Evolutionary conservation across 2,888 invertebrate species (phyloP).

Genomic region (Luffia ferchaultella): DNA sequence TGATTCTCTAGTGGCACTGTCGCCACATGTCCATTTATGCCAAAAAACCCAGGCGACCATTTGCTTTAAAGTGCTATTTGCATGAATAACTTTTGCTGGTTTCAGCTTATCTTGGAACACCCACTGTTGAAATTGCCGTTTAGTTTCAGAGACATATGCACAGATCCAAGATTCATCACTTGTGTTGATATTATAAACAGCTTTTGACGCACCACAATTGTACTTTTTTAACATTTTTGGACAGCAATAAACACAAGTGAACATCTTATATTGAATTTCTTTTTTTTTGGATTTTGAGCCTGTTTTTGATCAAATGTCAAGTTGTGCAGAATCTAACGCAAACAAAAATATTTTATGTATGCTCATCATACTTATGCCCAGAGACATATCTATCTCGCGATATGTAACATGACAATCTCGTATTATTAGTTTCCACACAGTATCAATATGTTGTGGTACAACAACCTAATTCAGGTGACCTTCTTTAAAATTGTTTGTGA

Average conservation of each 20-base stretch:
- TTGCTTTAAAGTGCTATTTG: constrained; percentile 9
- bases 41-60: constrained; percentile 18
- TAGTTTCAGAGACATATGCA: neutral
- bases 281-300: too few species aligned
- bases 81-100: constrained; percentile 3
- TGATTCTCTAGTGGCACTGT: constrained; percentile 16
- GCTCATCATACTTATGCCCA: neutral
- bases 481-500: constrained; percentile 7
- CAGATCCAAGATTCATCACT: neutral
- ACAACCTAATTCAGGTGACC: constrained; percentile 7
- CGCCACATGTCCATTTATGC: constrained; percentile 18
- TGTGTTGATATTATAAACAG: neutral
- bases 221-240: neutral
- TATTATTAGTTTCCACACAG: constrained; percentile 8
- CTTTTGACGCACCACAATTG: neutral
- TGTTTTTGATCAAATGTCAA: neutral
- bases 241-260: neutral
- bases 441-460: constrained; percentile 8
- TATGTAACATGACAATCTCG: constrained; percentile 5
- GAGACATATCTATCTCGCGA: constrained; percentile 4
- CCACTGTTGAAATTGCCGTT: too few species aligned
- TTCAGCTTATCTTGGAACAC: constrained; percentile 7
- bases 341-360: neutral
- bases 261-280: too few species aligned
- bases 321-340: neutral